Conservation (phyloP, 2,113 vertebrate genomes). For the Drymodes brunneopygia region DNA sequence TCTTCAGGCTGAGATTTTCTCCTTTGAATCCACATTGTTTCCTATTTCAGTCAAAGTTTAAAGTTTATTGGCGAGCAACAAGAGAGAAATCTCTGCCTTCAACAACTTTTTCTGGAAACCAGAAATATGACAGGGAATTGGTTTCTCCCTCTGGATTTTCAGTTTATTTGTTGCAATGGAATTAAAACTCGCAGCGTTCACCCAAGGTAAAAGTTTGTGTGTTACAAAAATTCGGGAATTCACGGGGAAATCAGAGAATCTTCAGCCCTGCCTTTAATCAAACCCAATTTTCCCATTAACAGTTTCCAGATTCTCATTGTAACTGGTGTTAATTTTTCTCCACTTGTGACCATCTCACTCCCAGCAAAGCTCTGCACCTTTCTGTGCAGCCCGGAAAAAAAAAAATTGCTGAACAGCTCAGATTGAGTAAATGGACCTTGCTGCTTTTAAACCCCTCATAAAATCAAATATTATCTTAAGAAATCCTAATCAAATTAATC, state of each 20-base stretch:
- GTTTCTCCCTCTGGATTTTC: neutral
- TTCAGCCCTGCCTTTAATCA: constrained; percentile 33
- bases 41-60: neutral
- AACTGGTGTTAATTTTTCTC: constrained; percentile 56
- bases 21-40: neutral
- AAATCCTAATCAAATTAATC: constrained; percentile 79
- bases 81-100: neutral
- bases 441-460: constrained; percentile 61
- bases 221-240: neutral
- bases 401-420: neutral
- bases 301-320: constrained; percentile 40
- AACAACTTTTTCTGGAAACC: neutral
- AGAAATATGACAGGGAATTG: neutral
- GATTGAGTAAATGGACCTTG: constrained; percentile 22
- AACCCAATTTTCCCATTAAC: constrained; percentile 14
- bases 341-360: neutral
- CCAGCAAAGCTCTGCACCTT: neutral
- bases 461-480: constrained; percentile 82
- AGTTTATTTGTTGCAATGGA: neutral
- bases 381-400: neutral
- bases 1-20: neutral
- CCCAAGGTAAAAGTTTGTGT: neutral
- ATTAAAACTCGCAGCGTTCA: neutral
- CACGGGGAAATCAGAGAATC: neutral
- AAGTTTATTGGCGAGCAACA: neutral